phyloP scores from a whole-genome alignment of 2,888 invertebrate species.

The Andrena minutula region DNA sequence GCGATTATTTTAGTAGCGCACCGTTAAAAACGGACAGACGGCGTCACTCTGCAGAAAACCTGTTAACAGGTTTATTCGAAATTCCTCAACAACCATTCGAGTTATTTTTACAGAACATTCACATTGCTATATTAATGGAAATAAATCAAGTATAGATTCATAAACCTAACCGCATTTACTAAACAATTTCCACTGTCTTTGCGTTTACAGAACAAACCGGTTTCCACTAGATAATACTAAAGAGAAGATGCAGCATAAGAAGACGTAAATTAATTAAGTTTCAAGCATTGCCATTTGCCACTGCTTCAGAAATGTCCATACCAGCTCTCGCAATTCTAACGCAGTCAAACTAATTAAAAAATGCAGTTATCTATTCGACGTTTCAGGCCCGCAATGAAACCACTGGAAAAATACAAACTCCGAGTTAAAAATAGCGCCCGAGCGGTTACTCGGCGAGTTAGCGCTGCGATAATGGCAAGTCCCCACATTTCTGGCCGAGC shows the following conservation, averaged over 20 bases:
- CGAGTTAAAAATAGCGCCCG: not conserved
- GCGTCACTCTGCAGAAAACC: not conserved
- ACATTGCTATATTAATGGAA: not conserved
- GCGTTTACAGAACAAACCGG: too few species aligned
- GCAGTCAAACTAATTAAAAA: too few species aligned
- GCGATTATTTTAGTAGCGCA: not conserved
- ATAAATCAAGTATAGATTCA: not conserved
- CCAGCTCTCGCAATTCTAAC: too few species aligned
- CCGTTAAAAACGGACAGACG: not conserved
- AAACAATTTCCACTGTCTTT: not conserved
- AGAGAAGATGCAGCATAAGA: too few species aligned
- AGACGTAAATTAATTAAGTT: too few species aligned
- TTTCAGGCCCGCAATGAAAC: too few species aligned
- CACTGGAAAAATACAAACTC: not conserved
- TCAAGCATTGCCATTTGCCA: too few species aligned
- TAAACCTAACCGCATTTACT: not conserved
- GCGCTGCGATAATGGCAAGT: not conserved
- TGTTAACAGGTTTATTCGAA: not conserved
- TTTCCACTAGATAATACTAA: too few species aligned
- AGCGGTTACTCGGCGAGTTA: constrained; percentile 20
- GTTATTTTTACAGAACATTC: not conserved
- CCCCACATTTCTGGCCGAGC: too few species aligned
- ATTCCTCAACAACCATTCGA: not conserved
- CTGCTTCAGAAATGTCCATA: too few species aligned
- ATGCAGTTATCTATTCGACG: too few species aligned